Percentiles rank a stretch among this genome's conserved stretches.
Conservation (phyloP, 2,888 invertebrate genomes). For the Phyllotreta cruciferae region DNA sequence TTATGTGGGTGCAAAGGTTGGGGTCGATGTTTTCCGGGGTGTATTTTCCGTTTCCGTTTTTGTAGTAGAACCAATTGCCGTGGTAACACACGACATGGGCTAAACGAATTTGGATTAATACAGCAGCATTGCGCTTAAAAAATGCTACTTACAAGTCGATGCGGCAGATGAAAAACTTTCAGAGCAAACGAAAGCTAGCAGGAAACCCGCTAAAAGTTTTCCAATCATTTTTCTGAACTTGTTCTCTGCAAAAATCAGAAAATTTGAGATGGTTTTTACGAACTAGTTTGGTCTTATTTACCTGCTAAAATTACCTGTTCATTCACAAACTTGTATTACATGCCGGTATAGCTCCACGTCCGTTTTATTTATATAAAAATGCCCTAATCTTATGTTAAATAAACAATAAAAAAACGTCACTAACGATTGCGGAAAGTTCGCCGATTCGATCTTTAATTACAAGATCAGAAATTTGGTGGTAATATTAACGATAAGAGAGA, state of each 20-base stretch:
- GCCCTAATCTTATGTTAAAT: no score
- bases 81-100: constrained; percentile 77
- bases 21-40: constrained; percentile 72
- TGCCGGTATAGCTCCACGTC: no score
- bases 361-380: no score
- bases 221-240: constrained; percentile 12
- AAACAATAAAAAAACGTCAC: no score
- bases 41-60: constrained; percentile 70
- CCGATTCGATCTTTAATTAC: no score
- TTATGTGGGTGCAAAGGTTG: constrained; percentile 74
- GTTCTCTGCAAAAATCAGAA: constrained; percentile 6
- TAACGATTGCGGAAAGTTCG: no score
- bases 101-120: constrained; percentile 49
- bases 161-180: constrained; percentile 34
- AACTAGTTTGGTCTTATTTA: no score
- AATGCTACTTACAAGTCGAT: constrained; percentile 27
- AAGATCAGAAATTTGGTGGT: no score
- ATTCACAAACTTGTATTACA: no score
- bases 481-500: no score
- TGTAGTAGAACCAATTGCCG: constrained; percentile 78
- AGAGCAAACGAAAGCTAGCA: constrained; percentile 3
- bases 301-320: no score
- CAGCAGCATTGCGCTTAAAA: constrained; percentile 21
- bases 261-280: background rate
- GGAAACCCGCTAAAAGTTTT: constrained; percentile 5